phyloP scores from a whole-genome alignment of 1,140 invertebrate genomes.

The Trachymyrmex septentrionalis region DNA sequence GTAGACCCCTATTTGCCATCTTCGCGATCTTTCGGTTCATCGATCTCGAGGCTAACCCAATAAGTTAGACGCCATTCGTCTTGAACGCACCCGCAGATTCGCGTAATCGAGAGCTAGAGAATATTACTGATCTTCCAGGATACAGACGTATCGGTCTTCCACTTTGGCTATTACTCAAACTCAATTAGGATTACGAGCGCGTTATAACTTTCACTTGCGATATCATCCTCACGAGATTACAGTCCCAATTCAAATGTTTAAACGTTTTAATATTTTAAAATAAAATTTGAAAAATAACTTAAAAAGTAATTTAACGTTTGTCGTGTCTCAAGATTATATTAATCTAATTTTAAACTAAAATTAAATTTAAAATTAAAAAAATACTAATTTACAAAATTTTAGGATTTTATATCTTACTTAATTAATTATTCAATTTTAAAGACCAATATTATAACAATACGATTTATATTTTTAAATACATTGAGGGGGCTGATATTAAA shows the following conservation, averaged over 20 bases:
- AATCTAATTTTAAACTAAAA: background rate
- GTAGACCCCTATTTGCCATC: constrained; percentile 72
- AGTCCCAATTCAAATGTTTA: background rate
- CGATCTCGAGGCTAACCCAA: constrained; percentile 63
- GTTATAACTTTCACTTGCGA: constrained; percentile 28
- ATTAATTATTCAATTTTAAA: background rate
- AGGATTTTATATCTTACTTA: background rate
- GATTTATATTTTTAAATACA: background rate
- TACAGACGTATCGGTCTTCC: background rate
- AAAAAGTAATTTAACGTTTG: background rate
- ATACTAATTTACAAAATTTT: background rate
- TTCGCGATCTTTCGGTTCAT: constrained; percentile 69
- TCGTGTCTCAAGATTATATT: background rate
- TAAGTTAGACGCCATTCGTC: constrained; percentile 60
- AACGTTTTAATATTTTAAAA: constrained; percentile 9
- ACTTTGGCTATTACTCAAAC: constrained; percentile 28
- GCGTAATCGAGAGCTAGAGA: constrained; percentile 14
- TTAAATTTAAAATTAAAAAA: background rate
- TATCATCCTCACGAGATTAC: background rate
- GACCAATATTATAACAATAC: background rate
- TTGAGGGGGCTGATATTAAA: background rate
- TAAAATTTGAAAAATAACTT: background rate
- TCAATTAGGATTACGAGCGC: constrained; percentile 38
- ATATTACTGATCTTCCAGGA: constrained; percentile 50
- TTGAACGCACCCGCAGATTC: constrained; percentile 61